phyloP scores from a whole-genome alignment of 2,888 invertebrate species.

The Capitulum mitella region DNA sequence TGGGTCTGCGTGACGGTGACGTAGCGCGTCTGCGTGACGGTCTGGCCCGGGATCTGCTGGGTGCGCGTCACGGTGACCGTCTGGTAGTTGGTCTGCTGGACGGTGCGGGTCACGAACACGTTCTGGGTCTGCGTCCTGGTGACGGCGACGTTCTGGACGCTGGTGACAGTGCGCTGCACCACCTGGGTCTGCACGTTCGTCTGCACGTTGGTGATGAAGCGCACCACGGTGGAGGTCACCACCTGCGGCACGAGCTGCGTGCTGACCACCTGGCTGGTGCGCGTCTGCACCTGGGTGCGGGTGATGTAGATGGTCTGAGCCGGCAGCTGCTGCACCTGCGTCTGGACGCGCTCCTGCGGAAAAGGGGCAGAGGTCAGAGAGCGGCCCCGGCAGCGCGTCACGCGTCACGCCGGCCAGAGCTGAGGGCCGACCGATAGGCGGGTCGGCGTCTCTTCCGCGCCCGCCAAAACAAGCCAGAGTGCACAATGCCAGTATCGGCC shows the following conservation, averaged over 20 bases:
- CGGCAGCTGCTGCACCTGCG: neutral
- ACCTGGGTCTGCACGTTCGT: neutral
- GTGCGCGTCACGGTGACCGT: neutral
- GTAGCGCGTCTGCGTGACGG: neutral
- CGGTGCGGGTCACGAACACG: no score
- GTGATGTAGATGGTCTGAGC: neutral
- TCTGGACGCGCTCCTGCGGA: neutral
- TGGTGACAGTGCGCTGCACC: neutral
- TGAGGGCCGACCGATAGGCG: no score
- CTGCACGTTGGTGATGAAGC: neutral
- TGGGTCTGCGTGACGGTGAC: neutral
- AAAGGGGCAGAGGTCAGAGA: no score
- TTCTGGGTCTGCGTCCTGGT: no score
- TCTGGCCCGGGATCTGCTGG: neutral
- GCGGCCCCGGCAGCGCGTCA: no score
- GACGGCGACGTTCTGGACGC: no score
- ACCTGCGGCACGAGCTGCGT: neutral
- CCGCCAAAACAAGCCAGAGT: no score
- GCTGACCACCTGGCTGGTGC: neutral
- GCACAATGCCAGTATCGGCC: no score
- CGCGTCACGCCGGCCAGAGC: no score
- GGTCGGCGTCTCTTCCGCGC: no score
- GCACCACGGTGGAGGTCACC: neutral
- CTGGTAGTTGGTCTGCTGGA: neutral
- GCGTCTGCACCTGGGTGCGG: neutral